phyloP scores from a whole-genome alignment of 2,888 invertebrate species.

The Clanis bilineata region DNA sequence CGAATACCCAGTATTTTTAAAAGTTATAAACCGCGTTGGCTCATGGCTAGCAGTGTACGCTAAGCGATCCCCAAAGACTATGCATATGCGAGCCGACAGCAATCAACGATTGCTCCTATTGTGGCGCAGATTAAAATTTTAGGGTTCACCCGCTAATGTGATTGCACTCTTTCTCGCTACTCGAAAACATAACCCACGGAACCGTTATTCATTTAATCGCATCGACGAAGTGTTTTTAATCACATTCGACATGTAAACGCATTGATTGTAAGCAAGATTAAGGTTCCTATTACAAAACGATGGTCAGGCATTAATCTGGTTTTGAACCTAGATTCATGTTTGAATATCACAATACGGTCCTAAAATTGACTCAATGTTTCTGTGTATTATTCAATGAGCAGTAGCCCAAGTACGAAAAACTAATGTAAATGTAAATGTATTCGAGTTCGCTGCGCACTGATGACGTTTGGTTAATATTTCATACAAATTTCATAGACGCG shows the following conservation, averaged over 20 bases:
- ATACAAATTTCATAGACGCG: too few relatives aligned
- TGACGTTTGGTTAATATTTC: too few relatives aligned
- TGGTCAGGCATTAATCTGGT: too few relatives aligned
- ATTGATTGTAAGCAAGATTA: conserved; percentile 3
- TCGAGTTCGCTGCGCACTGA: too few relatives aligned
- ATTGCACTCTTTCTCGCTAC: conserved; percentile 71
- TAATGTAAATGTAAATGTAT: too few relatives aligned
- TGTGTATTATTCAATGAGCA: too few relatives aligned
- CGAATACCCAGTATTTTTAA: conserved; percentile 6
- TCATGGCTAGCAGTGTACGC: conserved; percentile 45
- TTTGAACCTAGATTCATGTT: too few relatives aligned
- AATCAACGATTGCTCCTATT: conserved; percentile 78
- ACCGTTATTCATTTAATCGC: conserved; percentile 58
- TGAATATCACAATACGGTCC: too few relatives aligned
- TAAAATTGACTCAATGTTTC: not conserved
- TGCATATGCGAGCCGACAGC: conserved; percentile 77
- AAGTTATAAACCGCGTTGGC: conserved; percentile 13
- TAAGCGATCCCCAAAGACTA: conserved; percentile 80
- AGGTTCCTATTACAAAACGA: too few relatives aligned
- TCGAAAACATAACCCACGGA: conserved; percentile 40
- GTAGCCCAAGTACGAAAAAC: too few relatives aligned
- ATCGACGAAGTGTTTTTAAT: conserved; percentile 71
- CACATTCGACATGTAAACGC: conserved; percentile 46
- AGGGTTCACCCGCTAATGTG: conserved; percentile 81
- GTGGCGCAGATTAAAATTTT: conserved; percentile 80